Evolutionary conservation across 2,888 invertebrate genomes (phyloP), one percentile per base, ranked within the genome.

Genomic region (Leptinotarsa juncta): DNA sequence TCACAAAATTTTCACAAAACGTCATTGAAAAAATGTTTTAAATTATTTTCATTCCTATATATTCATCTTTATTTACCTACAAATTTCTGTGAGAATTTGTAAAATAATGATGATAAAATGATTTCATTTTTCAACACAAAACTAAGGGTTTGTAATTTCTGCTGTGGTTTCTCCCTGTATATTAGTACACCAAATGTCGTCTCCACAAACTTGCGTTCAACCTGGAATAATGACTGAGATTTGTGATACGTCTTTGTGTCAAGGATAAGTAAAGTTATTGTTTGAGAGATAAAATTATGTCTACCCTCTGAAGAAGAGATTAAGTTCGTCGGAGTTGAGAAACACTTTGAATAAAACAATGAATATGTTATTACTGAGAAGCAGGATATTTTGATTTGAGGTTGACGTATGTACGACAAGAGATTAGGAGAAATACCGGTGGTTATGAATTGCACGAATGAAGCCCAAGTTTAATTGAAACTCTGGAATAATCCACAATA

Each of bases 191-290:
- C 82, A 83, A 82, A 77, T 69, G 65, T 71, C 67, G 55, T 67
- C 73, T 60, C 71, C 69, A 55, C 68, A 68, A 70, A 70, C 70
- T 82, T 82, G 82, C 82, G 84, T 84, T 82, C 84, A 86, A 87
- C 87, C 86, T 86, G 86, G 81, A 85, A 86, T 86, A 86, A 86
- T 85, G 85, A 85, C 82, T 78, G 80, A 85, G 87, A 87, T 87
- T 87, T 87, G 86, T 84, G 85, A 81, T 79, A 82, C 81, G 84
- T 84, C 84, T 84, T 84, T 84, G 84, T 83, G 83, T 78, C 82
- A 74, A 72, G 84, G 83, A 86, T 84, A 83, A 81, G 79, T 80
- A 82, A 70, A 82, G 84, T 84, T 82, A 82, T 83, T 83, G 83
- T 82, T 80, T 70, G 73, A 73, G 72, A 79, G 80, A 80, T 79